These are phyloP conservation scores for Sinocyclocheilus grahami DNA, from an alignment of 2,113 vertebrate genomes.

Conservation along the genomic window DNA sequence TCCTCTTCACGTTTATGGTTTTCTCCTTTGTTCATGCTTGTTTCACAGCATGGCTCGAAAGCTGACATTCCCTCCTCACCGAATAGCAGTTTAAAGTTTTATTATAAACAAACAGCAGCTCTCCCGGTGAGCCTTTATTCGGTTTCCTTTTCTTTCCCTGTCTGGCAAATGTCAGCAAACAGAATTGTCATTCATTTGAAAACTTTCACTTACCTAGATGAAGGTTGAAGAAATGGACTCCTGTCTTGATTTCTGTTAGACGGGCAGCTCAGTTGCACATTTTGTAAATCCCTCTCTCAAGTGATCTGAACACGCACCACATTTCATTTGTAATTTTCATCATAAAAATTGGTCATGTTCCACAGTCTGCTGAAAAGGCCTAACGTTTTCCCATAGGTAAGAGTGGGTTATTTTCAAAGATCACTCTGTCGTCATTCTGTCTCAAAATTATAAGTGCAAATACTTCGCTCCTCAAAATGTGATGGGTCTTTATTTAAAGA, in stretches of 20 bases:
- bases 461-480: neutral
- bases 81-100: conserved; percentile 36
- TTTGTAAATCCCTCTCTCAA: neutral
- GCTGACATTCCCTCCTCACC: conserved; percentile 16
- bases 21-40: neutral
- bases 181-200: neutral
- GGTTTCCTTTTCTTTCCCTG: conserved; percentile 10
- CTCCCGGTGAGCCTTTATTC: conserved; percentile 10
- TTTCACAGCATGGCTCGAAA: neutral
- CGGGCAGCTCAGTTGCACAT: neutral
- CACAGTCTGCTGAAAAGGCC: neutral
- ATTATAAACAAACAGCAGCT: conserved; percentile 37
- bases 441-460: neutral
- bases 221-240: neutral
- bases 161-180: neutral
- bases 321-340: conserved; percentile 29
- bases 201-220: conserved; percentile 2
- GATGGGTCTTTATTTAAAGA: neutral
- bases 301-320: conserved; percentile 4
- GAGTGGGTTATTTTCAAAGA: conserved; percentile 17
- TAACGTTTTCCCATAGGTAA: neutral
- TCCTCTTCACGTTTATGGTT: neutral
- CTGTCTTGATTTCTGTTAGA: conserved; percentile 33
- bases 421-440: neutral
- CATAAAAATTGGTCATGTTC: conserved; percentile 36